Percentiles rank a stretch among this genome's conserved stretches.
phyloP scores from a whole-genome alignment of 2,888 invertebrate genomes.

The Nephrotoma guestfalica region DNA sequence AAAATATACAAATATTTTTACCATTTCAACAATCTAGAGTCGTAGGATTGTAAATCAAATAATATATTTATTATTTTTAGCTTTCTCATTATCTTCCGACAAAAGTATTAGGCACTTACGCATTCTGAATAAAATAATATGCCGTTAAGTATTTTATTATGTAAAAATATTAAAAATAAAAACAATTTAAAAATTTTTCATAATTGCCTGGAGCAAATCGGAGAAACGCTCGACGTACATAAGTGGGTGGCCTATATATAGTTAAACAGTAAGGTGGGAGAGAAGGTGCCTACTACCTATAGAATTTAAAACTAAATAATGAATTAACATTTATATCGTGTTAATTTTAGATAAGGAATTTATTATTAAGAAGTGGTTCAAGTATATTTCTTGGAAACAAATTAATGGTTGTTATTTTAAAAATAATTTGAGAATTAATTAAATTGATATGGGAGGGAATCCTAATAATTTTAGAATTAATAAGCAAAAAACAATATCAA shows the following conservation, averaged over 20 bases:
- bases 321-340: background rate
- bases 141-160: background rate
- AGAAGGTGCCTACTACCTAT: background rate
- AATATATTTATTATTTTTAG: too few relatives aligned
- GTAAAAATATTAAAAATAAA: background rate
- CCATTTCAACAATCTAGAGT: too few relatives aligned
- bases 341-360: background rate
- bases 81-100: too few relatives aligned
- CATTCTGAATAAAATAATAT: background rate
- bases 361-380: background rate
- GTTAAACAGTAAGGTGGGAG: background rate
- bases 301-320: background rate
- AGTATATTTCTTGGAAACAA: background rate
- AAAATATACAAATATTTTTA: too few relatives aligned
- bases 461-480: background rate
- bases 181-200: background rate
- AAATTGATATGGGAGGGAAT: background rate
- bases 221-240: background rate
- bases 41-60: too few relatives aligned
- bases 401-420: background rate
- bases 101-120: background rate
- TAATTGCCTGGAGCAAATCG: background rate
- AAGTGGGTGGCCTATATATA: background rate
- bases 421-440: background rate
- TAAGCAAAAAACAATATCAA: background rate